Percentiles rank a stretch among this genome's conserved stretches.
Conservation (phyloP, 2,888 invertebrate genomes). For the Polydrusus cervinus region DNA sequence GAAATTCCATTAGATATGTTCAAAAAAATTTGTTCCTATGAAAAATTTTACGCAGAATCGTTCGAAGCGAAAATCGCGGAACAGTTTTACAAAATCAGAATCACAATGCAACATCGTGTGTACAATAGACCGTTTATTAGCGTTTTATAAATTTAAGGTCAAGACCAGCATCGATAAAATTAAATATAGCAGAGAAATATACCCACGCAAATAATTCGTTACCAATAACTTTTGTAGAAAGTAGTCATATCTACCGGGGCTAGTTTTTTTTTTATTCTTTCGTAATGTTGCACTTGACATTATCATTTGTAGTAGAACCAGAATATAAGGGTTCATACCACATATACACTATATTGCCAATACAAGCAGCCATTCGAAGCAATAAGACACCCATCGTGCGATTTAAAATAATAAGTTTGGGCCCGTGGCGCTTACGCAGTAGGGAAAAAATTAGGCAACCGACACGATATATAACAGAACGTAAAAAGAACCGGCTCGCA, state of each 20-base stretch:
- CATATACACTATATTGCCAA: no score
- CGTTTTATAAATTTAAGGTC: constrained; percentile 32
- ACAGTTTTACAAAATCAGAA: constrained; percentile 29
- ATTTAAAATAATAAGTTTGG: no score
- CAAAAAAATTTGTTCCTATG: neutral
- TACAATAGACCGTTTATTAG: constrained; percentile 5
- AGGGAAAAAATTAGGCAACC: no score
- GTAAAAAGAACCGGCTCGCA: no score
- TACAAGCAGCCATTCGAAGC: no score
- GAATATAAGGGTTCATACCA: no score
- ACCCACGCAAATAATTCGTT: constrained; percentile 23
- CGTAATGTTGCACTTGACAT: neutral
- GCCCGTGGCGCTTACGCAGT: no score
- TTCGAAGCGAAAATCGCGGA: neutral
- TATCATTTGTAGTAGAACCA: neutral
- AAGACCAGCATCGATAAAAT: constrained; percentile 32
- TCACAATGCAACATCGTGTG: constrained; percentile 26
- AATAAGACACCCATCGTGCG: no score
- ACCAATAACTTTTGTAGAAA: constrained; percentile 7
- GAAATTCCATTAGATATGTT: no score
- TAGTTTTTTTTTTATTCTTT: neutral
- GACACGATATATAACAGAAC: no score
- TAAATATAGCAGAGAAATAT: neutral
- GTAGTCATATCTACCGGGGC: neutral
- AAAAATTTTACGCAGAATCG: neutral